Base-by-base conservation (phyloP, 2,113 vertebrate species). In the Ammodramus savannarum region DNA sequence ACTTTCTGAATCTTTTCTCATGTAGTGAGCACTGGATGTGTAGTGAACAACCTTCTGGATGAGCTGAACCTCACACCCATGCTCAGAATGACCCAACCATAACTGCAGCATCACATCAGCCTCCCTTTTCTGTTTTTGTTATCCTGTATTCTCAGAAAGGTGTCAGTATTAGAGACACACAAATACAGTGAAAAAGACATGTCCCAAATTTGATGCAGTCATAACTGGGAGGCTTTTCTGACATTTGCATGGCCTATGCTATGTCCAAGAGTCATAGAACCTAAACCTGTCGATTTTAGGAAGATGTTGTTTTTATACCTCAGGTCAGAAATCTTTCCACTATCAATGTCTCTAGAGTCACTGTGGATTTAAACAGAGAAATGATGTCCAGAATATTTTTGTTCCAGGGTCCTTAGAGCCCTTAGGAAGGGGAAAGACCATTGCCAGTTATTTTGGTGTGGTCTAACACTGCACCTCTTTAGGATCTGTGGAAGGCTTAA, bases 1-100 rank as follows among this genome's bases (percentile, higher is more conserved):
- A 89, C 89, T 93, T 93, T 85, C 88, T 94, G 76, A 71, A 93
- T 95, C 96, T 97, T 95, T 76, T 94, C 90, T 90, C 93, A 89
- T 88, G 69, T 73, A 76, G 91, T 71, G 91, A 93, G 95, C 77
- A n/a, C n/a, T n/a, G n/a, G n/a, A n/a, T n/a, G n/a, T n/a, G n/a
- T n/a, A n/a, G n/a, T n/a, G n/a, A n/a, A n/a, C n/a, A n/a, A n/a
- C n/a, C 15, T 81, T 74, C 43, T 89, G 51, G 23, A 67, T 36
- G 34, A 73, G 77, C 27, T 86, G 55, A 66, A 7, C 18, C 59
- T 89, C 43, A 43, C 55, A 32, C 18, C 46, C 55, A 14, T 49
- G 36, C 59, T 79, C 54, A 36, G 54, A 69, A 49, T 59, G 57
- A 51, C 32, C 29, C 44, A 44, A 22, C 32, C 23, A 16, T 46